These are phyloP conservation scores for Phataginus tetradactyla DNA, from an alignment of 2,797 vertebrate genomes.

Conservation along the genomic window DNA sequence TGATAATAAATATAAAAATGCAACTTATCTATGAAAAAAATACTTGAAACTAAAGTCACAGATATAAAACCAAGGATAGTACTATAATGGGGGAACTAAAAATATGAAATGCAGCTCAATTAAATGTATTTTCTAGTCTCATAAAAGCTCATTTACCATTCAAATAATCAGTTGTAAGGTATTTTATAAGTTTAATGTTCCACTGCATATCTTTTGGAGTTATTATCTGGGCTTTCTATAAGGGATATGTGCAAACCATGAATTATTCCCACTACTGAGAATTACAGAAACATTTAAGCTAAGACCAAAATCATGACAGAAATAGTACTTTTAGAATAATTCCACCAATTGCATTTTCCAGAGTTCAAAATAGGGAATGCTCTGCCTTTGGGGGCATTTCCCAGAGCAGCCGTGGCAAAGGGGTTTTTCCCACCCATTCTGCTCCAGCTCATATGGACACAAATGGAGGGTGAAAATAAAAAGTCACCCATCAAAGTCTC, in stretches of 20 bases:
- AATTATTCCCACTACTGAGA: not conserved
- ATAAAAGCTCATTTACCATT: conserved; percentile 9
- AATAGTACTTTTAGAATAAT: not conserved
- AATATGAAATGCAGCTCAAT: not conserved
- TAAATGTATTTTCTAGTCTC: not conserved
- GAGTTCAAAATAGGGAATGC: not conserved
- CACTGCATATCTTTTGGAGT: not conserved
- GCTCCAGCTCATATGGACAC: not conserved
- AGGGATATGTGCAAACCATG: not conserved
- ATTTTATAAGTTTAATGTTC: not conserved
- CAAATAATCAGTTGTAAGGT: not conserved
- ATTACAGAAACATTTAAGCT: not conserved
- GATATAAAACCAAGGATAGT: not conserved
- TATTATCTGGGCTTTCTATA: not conserved
- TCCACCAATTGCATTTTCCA: not conserved
- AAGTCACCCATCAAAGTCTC: not conserved
- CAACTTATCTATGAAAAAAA: not conserved
- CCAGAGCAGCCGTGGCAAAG: not conserved
- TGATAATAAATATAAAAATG: conserved; percentile 5
- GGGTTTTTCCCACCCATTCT: not conserved
- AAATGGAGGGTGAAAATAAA: not conserved
- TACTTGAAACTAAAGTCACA: not conserved
- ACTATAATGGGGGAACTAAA: not conserved
- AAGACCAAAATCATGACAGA: not conserved
- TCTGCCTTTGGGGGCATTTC: not conserved